Base-by-base conservation (phyloP, 92 coral and sea anemone species). In the Palythoa grandiflora region DNA sequence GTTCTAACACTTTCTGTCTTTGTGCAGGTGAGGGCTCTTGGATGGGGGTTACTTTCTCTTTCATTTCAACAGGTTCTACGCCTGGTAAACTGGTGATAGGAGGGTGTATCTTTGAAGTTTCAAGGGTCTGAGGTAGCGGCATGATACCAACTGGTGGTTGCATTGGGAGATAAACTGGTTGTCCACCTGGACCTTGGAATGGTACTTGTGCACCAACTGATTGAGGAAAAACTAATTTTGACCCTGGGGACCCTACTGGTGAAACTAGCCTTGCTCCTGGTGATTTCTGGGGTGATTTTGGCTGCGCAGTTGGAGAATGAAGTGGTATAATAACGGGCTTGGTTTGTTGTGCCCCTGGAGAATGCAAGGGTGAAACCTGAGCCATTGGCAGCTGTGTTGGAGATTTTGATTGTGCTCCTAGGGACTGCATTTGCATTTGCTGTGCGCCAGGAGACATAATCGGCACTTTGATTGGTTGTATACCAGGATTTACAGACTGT, bases 241-340 rank as follows among this genome's bases (percentile, higher is more conserved):
- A 12, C n/a, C 44, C 63, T n/a, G 75, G 76, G 4, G 86, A 81
- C 6, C 47, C 54, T 14, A 65, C 20, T 28, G 65, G 75, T 39
- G 83, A 77, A 6, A 15, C 68, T 77, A 36, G 68, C 47, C 38
- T 57, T 53, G 63, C 83, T 35, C 17, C 68, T 53, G 83, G 83
- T 28, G 83, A 77, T 28, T 77, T 37, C 48, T 53, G 8, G 28
- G 28, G 61, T 65, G 74, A 59, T 39, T 20, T 66, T 38, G 85
- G 52, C 17, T 65, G 75, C 0, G 57, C 13, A 44, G 6, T 71
- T 10, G 63, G 61, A 6, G 76, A 68, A 11, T 35, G 61, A 12
- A 57, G 2, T 3, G 83, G 50, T 2, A 44, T 6, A 17, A 55
- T 5, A 68, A 10, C 40, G 48, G 61, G 59, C 5, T 81, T 50